Conservation (phyloP, 2,797 vertebrate genomes). For the Catamblyrhynchus diadema region DNA sequence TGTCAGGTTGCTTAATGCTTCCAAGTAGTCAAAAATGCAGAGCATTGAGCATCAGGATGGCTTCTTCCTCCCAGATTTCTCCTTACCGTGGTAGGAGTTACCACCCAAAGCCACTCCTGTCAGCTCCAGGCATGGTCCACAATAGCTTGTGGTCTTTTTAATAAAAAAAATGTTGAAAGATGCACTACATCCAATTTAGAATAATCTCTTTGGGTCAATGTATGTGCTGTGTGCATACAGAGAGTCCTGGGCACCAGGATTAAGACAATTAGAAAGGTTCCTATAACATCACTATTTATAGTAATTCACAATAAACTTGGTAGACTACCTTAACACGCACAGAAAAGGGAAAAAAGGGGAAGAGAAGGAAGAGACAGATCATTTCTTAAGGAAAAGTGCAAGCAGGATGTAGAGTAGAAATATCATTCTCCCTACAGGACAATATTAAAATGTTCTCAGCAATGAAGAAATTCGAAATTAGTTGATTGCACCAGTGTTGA, state of each 20-base stretch:
- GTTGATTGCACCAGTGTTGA: neutral
- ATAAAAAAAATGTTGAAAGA: neutral
- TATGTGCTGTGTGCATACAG: neutral
- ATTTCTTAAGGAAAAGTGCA: neutral
- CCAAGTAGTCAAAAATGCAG: neutral
- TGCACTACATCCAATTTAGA: neutral
- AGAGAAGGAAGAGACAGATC: neutral
- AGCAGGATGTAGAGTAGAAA: neutral
- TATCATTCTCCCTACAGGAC: neutral
- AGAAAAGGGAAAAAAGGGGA: neutral
- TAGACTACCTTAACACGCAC: neutral
- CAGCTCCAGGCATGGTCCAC: neutral
- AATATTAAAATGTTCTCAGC: neutral
- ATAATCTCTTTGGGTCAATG: neutral
- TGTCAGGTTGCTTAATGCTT: neutral
- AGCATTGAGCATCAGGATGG: neutral
- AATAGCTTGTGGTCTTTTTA: neutral
- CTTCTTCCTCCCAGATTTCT: neutral
- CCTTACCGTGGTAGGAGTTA: neutral
- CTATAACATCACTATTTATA: neutral
- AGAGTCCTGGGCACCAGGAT: neutral
- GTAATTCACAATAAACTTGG: neutral
- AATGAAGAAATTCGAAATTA: neutral
- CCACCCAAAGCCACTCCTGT: neutral
- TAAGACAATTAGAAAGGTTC: neutral